Evolutionary conservation across 2,797 vertebrate species (phyloP).

Genomic region (Halcyon chelicuti): DNA sequence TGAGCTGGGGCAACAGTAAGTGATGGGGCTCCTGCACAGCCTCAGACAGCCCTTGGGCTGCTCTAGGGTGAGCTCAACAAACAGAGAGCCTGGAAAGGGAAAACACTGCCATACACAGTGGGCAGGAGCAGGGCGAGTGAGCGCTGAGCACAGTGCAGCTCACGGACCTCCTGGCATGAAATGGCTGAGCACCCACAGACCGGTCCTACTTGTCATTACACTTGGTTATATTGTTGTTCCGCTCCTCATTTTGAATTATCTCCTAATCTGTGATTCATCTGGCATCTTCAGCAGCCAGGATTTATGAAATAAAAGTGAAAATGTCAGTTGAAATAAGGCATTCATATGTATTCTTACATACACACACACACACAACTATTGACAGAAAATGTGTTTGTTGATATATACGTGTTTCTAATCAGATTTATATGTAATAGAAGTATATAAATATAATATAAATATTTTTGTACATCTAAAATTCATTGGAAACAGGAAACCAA

Average conservation of each 20-base stretch:
- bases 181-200: not conserved
- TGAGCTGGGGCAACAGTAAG: no score
- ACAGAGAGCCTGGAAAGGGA: not conserved
- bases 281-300: not conserved
- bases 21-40: not conserved
- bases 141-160: accelerated
- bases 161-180: not conserved
- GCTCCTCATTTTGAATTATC: not conserved
- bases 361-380: not conserved
- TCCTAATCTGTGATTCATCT: not conserved
- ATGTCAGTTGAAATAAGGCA: not conserved
- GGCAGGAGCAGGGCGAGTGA: not conserved
- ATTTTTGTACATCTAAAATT: not conserved
- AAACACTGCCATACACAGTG: not conserved
- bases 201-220: not conserved
- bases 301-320: not conserved
- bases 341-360: not conserved
- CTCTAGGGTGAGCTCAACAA: not conserved
- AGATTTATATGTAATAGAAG: not conserved
- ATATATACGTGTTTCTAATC: not conserved
- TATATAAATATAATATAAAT: not conserved
- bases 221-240: not conserved
- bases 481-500: not conserved
- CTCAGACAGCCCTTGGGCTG: not conserved
- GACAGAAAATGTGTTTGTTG: not conserved